Percentiles rank a stretch among this genome's conserved stretches.
Evolutionary conservation across 35 echinoderm and acorn worm species (phyloP).

Genomic region (Antedon bifida): DNA sequence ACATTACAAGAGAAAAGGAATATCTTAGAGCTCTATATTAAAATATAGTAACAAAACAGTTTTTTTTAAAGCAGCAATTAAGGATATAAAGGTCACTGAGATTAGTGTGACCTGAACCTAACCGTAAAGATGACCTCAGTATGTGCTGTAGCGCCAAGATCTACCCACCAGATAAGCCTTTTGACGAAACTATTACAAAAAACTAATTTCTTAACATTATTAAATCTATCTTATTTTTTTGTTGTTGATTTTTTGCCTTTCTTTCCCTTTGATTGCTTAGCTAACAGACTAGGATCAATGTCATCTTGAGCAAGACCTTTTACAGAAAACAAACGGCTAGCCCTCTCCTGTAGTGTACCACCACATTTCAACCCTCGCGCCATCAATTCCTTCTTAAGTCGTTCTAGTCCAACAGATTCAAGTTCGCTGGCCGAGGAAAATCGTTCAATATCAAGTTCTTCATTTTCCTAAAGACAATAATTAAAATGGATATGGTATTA

Average conservation of each 20-base stretch:
- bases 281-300: slow-evolving; percentile 63
- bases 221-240: neutral
- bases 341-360: slow-evolving; percentile 81
- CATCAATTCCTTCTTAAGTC: slow-evolving; percentile 66
- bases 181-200: too few relatives aligned
- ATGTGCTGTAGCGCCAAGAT: too few relatives aligned
- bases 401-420: slow-evolving; percentile 60
- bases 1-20: too few relatives aligned
- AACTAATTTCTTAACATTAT: too few relatives aligned
- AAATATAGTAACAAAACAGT: too few relatives aligned
- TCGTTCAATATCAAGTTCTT: slow-evolving; percentile 39
- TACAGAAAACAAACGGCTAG: slow-evolving; percentile 51
- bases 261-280: slow-evolving; percentile 63
- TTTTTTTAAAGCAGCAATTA: too few relatives aligned
- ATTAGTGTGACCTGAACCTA: too few relatives aligned
- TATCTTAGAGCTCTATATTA: too few relatives aligned
- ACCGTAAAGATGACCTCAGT: too few relatives aligned
- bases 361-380: slow-evolving; percentile 86
- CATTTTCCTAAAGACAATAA: slow-evolving; percentile 30
- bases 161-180: too few relatives aligned
- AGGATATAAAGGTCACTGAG: too few relatives aligned
- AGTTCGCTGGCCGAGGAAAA: slow-evolving; percentile 30
- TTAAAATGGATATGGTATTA: neutral
- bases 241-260: slow-evolving; percentile 8
- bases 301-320: slow-evolving; percentile 54